Evolutionary conservation across 1,140 invertebrate species (phyloP), one percentile per base, ranked within the genome.

Genomic region (Pogonomyrmex californicus): DNA sequence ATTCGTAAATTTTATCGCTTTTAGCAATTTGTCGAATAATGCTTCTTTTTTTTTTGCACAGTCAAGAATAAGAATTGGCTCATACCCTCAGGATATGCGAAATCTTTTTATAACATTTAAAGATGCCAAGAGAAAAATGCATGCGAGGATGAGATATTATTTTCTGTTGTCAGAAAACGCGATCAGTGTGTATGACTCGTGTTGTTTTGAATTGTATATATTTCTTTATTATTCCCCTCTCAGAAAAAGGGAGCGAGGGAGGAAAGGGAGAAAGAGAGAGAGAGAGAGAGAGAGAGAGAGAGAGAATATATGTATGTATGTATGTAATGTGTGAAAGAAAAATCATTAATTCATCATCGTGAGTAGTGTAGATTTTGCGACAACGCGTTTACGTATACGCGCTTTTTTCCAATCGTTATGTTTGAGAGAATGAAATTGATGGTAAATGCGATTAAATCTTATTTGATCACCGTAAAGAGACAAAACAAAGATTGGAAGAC

Each of bases 401-500:
- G 60, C 75, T 41, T 54, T 30, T 75, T 76, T 87, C 86, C 60
- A 75, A 77, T 58, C 51, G 41, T 54, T 81, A 85, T 87, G 83
- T 88, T 85, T 85, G 76, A 91, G 78, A 91, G 90, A 90, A 87
- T 90, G 63, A 70, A 87, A 85, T 47, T 41, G 73, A 83, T 91
- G 62, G 51, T 38, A 62, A 65, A 75, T 38, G 75, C 47, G 41
- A 70, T 51, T 54, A 76, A 71, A 77, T 51, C 65, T 47, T n/a
- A 58, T 75, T 88, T 68, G 77, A 88, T 79, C 62, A 70, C 76
- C 60, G 73, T 73, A 70, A 75, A 62, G 49, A 63, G 66, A 75
- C 47, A 33, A 85, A n/a, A 44, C 2, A 23, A 30, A 58, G 71
- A 58, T 65, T 14, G 4, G 10, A 2, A 63, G 33, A 4, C 17